Conservation (phyloP, 2,888 invertebrate genomes). For the Molanna angustata region DNA sequence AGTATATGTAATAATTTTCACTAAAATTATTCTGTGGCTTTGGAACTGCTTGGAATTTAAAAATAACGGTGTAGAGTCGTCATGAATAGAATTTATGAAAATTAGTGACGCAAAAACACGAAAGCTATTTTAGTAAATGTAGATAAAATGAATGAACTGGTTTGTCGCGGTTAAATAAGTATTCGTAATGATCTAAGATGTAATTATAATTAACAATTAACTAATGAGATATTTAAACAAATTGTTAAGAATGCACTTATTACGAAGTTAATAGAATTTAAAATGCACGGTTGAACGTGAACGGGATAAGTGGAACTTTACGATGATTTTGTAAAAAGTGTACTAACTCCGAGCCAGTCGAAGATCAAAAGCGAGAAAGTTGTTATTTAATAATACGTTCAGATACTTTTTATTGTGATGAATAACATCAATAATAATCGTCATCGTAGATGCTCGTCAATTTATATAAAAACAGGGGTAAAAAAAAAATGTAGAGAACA, state of each 20-base stretch:
- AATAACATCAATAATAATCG: too few species aligned
- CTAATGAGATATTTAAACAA: slow-evolving; percentile 21
- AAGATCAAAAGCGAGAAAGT: slow-evolving; percentile 2
- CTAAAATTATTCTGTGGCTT: too few species aligned
- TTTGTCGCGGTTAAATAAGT: too few species aligned
- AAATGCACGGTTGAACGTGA: slow-evolving; percentile 23
- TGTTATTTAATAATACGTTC: slow-evolving; percentile 3
- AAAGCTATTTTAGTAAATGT: too few species aligned
- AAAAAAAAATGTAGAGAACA: slow-evolving; percentile 1
- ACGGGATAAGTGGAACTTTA: slow-evolving; percentile 6
- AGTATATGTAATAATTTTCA: too few species aligned
- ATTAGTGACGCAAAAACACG: too few species aligned
- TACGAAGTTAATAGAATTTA: slow-evolving; percentile 23
- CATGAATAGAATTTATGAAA: too few species aligned
- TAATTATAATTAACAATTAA: slow-evolving; percentile 10
- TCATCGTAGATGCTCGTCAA: slow-evolving; percentile 21
- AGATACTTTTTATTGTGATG: slow-evolving; percentile 16
- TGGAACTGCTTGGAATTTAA: too few species aligned
- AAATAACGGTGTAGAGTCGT: too few species aligned
- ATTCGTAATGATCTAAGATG: too few species aligned
- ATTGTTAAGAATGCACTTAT: slow-evolving; percentile 30
- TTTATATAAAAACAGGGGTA: slow-evolving; percentile 21
- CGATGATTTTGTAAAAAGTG: slow-evolving; percentile 3
- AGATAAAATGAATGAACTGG: too few species aligned
- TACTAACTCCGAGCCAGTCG: slow-evolving; percentile 26